Evolutionary conservation across 2,888 invertebrate genomes (phyloP).

Genomic region (Vesta saturnalis): DNA sequence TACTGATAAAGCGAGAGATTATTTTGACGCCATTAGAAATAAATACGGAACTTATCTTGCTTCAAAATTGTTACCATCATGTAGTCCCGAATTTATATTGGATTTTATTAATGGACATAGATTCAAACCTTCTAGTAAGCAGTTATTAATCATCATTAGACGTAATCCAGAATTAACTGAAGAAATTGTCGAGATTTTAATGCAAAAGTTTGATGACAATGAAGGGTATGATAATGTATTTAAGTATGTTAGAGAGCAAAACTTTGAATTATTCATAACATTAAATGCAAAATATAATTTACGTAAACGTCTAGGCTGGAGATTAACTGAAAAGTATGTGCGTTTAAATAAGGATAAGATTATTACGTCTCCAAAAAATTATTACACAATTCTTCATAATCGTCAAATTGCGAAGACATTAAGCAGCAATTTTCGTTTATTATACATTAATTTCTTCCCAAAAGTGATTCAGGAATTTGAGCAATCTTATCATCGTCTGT

Average conservation of each 20-base stretch:
- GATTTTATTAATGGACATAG: constrained; percentile 19
- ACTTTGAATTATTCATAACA: constrained; percentile 22
- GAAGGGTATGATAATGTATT: constrained; percentile 17
- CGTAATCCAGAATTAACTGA: constrained; percentile 21
- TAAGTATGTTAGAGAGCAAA: constrained; percentile 5
- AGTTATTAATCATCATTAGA: constrained; percentile 26
- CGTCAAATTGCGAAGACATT: constrained; percentile 19
- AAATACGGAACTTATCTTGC: constrained; percentile 37
- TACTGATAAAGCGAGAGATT: constrained; percentile 22
- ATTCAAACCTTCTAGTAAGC: constrained; percentile 22
- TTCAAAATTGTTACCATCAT: constrained; percentile 27
- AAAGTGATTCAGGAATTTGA: constrained; percentile 11
- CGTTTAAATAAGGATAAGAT: constrained; percentile 19
- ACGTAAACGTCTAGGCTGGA: constrained; percentile 21
- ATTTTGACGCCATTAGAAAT: constrained; percentile 29
- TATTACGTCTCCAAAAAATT: constrained; percentile 14
- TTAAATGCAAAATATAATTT: constrained; percentile 20
- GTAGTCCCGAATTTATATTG: constrained; percentile 25
- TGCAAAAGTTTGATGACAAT: not conserved
- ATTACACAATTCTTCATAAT: constrained; percentile 11
- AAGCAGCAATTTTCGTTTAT: constrained; percentile 17
- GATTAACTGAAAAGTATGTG: constrained; percentile 29
- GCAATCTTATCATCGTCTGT: not conserved
- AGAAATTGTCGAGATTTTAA: constrained; percentile 18
- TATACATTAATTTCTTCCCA: constrained; percentile 25